Evolutionary conservation across 2,113 vertebrate species (phyloP).

Genomic region (Lampris megalopsis): DNA sequence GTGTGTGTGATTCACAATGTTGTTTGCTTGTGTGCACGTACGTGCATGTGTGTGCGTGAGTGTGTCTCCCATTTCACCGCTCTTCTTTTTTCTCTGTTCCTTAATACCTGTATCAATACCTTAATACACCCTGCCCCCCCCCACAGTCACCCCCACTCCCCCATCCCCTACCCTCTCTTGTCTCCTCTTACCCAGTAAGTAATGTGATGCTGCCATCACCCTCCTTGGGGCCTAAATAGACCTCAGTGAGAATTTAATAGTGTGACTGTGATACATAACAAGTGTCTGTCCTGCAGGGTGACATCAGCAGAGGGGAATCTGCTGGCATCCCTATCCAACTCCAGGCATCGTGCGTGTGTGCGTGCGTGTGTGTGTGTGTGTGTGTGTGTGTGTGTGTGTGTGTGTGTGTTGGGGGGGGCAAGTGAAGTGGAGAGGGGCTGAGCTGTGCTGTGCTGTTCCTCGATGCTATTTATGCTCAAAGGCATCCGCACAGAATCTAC

Average conservation of each 20-base stretch:
- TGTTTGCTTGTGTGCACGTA: too few species aligned
- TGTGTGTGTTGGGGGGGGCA: not conserved
- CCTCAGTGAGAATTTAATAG: constrained; percentile 83
- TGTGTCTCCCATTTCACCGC: not conserved
- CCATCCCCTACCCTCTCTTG: not conserved
- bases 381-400: not conserved
- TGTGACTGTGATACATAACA: constrained; percentile 85
- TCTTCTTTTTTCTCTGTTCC: constrained; percentile 4
- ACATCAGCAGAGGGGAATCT: constrained; percentile 83
- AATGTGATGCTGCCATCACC: constrained; percentile 73
- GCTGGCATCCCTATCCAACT: constrained; percentile 73
- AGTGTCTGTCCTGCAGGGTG: constrained; percentile 81
- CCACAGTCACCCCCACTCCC: not conserved
- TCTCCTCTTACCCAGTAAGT: constrained; percentile 65
- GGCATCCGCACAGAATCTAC: constrained; percentile 33
- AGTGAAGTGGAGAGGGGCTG: constrained; percentile 34
- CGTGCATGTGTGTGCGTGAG: not conserved
- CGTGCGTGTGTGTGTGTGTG: not conserved
- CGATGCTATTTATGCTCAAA: constrained; percentile 55
- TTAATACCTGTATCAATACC: not conserved
- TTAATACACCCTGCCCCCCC: not conserved
- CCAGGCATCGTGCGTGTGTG: constrained; percentile 33
- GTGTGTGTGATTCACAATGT: not conserved
- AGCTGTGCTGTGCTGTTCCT: constrained; percentile 50
- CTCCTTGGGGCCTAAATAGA: constrained; percentile 82